Percentiles rank a stretch among this genome's conserved stretches.
Evolutionary conservation across 2,797 vertebrate genomes (phyloP).

Genomic region (Peromyscus aztecus): DNA sequence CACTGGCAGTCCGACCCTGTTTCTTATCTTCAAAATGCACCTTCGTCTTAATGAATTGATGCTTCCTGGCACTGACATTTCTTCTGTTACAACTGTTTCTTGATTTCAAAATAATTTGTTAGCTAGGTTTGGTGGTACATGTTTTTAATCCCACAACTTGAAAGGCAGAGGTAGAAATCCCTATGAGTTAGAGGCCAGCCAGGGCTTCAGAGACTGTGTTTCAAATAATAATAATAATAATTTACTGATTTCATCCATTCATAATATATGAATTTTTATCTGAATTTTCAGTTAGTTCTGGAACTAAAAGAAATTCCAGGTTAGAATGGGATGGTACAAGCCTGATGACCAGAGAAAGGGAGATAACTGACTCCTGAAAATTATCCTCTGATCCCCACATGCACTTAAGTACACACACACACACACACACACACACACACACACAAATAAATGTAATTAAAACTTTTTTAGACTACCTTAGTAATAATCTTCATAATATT

Average conservation of each 20-base stretch:
- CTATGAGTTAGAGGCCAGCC: background rate
- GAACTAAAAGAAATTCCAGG: background rate
- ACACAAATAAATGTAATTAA: background rate
- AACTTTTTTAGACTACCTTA: background rate
- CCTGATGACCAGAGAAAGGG: background rate
- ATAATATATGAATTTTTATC: slow-evolving; percentile 29
- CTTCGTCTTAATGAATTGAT: slow-evolving; percentile 26
- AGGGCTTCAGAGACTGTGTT: background rate
- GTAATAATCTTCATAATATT: slow-evolving; percentile 39
- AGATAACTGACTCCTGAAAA: background rate
- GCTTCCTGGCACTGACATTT: slow-evolving; percentile 18
- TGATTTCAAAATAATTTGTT: slow-evolving; percentile 3
- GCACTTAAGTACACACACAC: background rate
- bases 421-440: background rate
- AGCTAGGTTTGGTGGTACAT: background rate
- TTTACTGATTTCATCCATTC: slow-evolving; percentile 4
- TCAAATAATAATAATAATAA: background rate
- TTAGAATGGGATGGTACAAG: background rate
- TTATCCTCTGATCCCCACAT: background rate
- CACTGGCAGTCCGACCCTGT: background rate
- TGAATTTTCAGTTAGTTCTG: slow-evolving; percentile 40
- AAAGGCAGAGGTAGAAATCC: background rate
- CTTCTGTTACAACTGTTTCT: background rate
- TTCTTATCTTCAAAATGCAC: slow-evolving; percentile 29
- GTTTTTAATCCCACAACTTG: background rate